Evolutionary conservation across 2,797 vertebrate species (phyloP).

Genomic region (Anolis apletophallus): DNA sequence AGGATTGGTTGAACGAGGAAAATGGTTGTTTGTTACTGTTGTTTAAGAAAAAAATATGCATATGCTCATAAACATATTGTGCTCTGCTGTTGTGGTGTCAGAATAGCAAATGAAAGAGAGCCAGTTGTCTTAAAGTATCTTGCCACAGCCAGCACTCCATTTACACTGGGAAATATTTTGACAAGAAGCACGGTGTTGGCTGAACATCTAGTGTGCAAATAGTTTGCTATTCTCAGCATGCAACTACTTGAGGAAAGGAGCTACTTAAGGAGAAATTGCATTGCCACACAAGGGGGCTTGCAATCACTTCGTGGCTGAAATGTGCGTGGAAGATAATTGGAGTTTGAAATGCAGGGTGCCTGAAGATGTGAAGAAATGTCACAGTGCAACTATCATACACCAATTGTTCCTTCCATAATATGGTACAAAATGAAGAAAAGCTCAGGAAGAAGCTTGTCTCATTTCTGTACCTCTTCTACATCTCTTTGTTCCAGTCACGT

Average conservation of each 20-base stretch:
- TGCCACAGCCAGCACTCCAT: slow-evolving; percentile 27
- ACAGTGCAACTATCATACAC: slow-evolving; percentile 7
- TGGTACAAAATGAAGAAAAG: not conserved
- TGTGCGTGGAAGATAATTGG: slow-evolving; percentile 48
- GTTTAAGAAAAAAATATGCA: not conserved
- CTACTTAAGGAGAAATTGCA: slow-evolving; percentile 50
- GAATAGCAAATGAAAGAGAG: slow-evolving; percentile 43
- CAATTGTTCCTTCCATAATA: not conserved
- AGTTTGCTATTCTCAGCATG: slow-evolving; percentile 63
- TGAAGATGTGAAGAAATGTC: slow-evolving; percentile 12
- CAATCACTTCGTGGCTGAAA: slow-evolving; percentile 48
- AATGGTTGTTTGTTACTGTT: not conserved
- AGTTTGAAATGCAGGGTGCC: slow-evolving; percentile 58
- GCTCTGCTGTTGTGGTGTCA: slow-evolving; percentile 35
- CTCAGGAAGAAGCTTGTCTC: not conserved
- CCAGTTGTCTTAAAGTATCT: slow-evolving; percentile 41
- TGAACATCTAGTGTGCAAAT: slow-evolving; percentile 34
- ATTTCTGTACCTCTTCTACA: not conserved
- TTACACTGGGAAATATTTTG: slow-evolving; percentile 50
- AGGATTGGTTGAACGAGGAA: slow-evolving; percentile 19
- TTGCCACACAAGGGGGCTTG: slow-evolving; percentile 54
- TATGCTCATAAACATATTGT: slow-evolving; percentile 25
- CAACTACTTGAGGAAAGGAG: slow-evolving; percentile 55
- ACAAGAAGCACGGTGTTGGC: slow-evolving; percentile 45
- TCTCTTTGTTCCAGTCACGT: not conserved